phyloP scores from a whole-genome alignment of 2,797 vertebrate species.

The Zalophus californianus region DNA sequence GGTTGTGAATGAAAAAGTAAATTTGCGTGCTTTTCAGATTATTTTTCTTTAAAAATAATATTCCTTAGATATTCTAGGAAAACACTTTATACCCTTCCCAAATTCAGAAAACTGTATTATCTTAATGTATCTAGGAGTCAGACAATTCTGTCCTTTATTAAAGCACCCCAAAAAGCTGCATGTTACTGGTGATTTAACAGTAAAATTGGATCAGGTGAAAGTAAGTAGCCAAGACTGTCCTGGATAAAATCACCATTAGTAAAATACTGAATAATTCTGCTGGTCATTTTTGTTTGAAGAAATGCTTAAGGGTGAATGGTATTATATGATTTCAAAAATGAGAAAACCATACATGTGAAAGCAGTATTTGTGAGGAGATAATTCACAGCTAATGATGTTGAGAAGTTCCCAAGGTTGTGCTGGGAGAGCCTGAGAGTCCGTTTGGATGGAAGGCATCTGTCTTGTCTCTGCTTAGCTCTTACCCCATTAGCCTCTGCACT shows the following conservation, averaged over 20 bases:
- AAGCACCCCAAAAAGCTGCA: not conserved
- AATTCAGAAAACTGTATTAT: not conserved
- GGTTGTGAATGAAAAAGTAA: not conserved
- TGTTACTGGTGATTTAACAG: not conserved
- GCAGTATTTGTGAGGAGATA: not conserved
- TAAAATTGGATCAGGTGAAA: slow-evolving; percentile 2
- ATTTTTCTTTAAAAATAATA: slow-evolving; percentile 18
- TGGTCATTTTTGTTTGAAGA: slow-evolving; percentile 55
- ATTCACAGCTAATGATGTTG: not conserved
- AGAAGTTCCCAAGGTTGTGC: not conserved
- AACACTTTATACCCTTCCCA: not conserved
- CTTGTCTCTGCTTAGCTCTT: not conserved
- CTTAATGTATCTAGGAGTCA: not conserved
- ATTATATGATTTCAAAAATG: slow-evolving; percentile 18
- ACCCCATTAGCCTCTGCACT: not conserved
- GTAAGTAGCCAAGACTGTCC: not conserved
- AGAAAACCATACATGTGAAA: not conserved
- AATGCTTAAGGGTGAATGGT: not conserved
- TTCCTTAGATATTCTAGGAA: not conserved
- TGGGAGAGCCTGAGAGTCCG: not conserved
- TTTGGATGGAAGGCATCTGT: not conserved
- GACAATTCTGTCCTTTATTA: not conserved
- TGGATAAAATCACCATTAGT: slow-evolving; percentile 10
- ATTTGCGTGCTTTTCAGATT: not conserved
- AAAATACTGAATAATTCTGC: not conserved